Evolutionary conservation across 2,797 vertebrate species (phyloP).

Genomic region (Poecilia wingei): DNA sequence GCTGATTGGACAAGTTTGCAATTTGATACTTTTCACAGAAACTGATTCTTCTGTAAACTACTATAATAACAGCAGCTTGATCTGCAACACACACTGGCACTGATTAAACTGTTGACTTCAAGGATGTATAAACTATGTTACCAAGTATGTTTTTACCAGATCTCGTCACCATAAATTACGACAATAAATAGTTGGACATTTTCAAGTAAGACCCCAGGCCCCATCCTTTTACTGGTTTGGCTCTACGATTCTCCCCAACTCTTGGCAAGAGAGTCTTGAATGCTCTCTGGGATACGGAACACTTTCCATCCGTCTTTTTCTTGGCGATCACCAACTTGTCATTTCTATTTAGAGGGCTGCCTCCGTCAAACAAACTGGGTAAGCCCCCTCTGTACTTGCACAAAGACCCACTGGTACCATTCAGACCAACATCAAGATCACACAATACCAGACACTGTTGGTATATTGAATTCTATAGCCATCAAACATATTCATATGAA

Average conservation of each 20-base stretch:
- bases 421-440: not conserved
- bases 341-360: not conserved
- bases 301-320: slow-evolving; percentile 1
- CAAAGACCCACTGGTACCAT: slow-evolving; percentile 7
- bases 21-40: not conserved
- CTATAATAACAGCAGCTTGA: not conserved
- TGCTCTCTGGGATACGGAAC: slow-evolving; percentile 1
- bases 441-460: not conserved
- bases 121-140: not conserved
- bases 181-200: not conserved
- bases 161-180: not conserved
- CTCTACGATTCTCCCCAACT: not conserved
- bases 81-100: not conserved
- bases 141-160: not conserved
- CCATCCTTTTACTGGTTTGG: not conserved
- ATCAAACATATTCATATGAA: not conserved
- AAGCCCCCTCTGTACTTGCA: not conserved
- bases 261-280: not conserved
- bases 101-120: not conserved
- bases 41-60: not conserved
- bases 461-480: slow-evolving; percentile 1
- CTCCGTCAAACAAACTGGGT: slow-evolving; percentile 2
- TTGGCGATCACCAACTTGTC: not conserved
- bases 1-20: not conserved
- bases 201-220: not conserved